Evolutionary conservation across 2,888 invertebrate species (phyloP), one percentile per base, ranked within the genome.

Genomic region (Clusia tigrina): DNA sequence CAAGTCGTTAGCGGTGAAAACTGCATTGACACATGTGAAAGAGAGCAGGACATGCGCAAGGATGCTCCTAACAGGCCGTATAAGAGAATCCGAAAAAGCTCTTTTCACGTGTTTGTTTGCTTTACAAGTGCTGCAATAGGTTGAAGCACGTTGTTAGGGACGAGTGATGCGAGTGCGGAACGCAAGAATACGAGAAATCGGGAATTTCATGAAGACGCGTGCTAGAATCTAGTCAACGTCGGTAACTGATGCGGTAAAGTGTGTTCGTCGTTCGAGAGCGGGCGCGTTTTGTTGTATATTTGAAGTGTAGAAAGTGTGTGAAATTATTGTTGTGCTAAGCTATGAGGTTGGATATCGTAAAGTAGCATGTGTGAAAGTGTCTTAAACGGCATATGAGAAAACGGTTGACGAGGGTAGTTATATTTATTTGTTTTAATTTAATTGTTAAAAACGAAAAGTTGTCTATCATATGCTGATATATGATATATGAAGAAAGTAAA

Each of bases 241-340:
- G 54, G 54, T 54, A 54, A 25, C 25, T 25, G 25, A 26, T 25
- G 32, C 54, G 54, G 25, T 25, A 54, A 25, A 3, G 54, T 54
- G 54, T 18, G 54, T 54, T 15, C 54, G 52, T 17, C 9, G 10
- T 25, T 3, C 12, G 6, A 26, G 17, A 54, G 32, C 25, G 54
- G 54, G 17, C 12, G 32, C 10, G 22, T 20, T 9, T 18, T 10
- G 18, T 52, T 24, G 22, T 20, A 20, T 22, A 22, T 52, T 52
- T n/a, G 9, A 52, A 48, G 17, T 48, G 48, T 10, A 5, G 6
- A n/a, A 48, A 48, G 12, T n/a, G n/a, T n/a, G n/a, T 32, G 32
- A 32, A 32, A 32, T 32, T n/a, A 5, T 32, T 32, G 32, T 32
- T 32, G 32, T 32, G 12, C 32, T 9, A 42, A n/a, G 42, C n/a